Conservation (phyloP, 92 coral and sea anemone genomes). For the Zoanthus solanderi region DNA sequence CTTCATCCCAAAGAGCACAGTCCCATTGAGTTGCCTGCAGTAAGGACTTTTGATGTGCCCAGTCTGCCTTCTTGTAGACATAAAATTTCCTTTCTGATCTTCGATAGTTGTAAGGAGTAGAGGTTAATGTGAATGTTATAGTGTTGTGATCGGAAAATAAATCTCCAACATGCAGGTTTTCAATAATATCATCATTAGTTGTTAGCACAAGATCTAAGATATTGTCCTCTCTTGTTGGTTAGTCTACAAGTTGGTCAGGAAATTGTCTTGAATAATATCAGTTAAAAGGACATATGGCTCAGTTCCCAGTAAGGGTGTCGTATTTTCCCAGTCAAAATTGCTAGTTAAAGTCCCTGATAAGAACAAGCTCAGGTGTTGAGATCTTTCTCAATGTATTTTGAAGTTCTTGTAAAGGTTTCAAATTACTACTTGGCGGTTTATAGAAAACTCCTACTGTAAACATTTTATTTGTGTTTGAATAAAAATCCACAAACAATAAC, state of each 20-base stretch:
- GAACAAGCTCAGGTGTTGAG: conserved; percentile 30
- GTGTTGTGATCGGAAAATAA: conserved; percentile 29
- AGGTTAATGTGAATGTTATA: conserved; percentile 11
- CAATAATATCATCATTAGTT: not conserved
- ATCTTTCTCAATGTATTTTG: conserved; percentile 19
- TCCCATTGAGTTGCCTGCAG: conserved; percentile 21
- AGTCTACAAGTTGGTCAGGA: not conserved
- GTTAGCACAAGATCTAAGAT: conserved; percentile 46
- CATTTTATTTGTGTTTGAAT: not conserved
- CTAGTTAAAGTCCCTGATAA: conserved; percentile 42
- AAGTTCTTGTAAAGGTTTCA: conserved; percentile 31
- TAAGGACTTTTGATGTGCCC: conserved; percentile 4
- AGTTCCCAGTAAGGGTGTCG: conserved; percentile 1
- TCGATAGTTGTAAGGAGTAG: not conserved
- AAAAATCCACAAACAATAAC: not conserved
- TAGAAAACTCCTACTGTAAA: conserved; percentile 28
- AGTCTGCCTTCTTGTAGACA: conserved; percentile 42
- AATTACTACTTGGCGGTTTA: conserved; percentile 5
- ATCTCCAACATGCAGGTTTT: conserved; percentile 29
- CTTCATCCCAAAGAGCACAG: not conserved
- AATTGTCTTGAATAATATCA: conserved; percentile 27
- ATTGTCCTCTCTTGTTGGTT: conserved; percentile 41
- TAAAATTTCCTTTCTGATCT: conserved; percentile 2
- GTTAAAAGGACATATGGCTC: not conserved
- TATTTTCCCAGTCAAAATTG: conserved; percentile 15